These are phyloP conservation scores for Zosterops hypoxanthus DNA, from an alignment of 2,113 vertebrate species.

Conservation along the genomic window DNA sequence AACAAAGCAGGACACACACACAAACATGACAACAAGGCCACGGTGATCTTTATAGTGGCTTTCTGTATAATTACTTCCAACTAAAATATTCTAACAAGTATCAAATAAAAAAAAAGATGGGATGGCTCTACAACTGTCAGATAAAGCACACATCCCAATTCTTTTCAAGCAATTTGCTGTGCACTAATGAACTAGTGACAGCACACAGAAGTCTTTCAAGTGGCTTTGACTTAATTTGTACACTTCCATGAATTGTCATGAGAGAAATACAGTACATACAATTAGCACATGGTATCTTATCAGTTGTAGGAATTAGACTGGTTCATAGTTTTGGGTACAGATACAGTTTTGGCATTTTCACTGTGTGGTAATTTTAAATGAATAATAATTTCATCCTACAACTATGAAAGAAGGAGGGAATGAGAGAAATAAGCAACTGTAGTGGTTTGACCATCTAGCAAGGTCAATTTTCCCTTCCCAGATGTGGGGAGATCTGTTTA, in stretches of 20 bases:
- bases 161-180: not conserved
- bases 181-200: not conserved
- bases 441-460: not conserved
- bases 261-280: not conserved
- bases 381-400: not conserved
- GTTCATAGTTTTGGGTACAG: not conserved
- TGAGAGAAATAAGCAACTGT: not conserved
- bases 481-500: not conserved
- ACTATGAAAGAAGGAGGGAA: not conserved
- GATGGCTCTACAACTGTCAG: not conserved
- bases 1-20: not conserved
- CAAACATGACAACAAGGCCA: not conserved
- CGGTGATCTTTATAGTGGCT: not conserved
- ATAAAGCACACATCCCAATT: not conserved
- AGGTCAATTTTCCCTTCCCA: not conserved
- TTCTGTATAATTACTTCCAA: not conserved
- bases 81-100: not conserved
- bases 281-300: not conserved
- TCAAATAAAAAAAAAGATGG: not conserved
- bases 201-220: not conserved
- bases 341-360: not conserved
- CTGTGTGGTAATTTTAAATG: not conserved
- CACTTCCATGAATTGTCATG: not conserved
- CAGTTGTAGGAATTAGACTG: not conserved
- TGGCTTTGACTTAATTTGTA: not conserved